These are phyloP conservation scores for Baccha elongata DNA, from an alignment of 2,888 invertebrate genomes.

Conservation along the genomic window DNA sequence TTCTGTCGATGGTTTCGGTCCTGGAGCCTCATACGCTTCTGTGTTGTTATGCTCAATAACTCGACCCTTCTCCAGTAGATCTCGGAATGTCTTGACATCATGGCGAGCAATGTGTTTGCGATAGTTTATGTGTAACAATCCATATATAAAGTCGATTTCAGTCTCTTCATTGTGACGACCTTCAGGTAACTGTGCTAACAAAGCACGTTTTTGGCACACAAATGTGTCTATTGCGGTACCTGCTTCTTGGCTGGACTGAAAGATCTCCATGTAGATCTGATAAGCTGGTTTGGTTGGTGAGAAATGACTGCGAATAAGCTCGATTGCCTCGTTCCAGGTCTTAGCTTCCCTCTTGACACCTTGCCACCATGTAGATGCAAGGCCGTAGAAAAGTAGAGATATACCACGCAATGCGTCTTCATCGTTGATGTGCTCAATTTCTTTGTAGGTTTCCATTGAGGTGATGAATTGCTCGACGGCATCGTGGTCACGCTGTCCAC, in stretches of 20 bases:
- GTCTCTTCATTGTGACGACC: conserved; percentile 79
- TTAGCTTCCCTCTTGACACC: conserved; percentile 79
- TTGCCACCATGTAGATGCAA: conserved; percentile 80
- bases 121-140: conserved; percentile 78
- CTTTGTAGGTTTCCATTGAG: conserved; percentile 78
- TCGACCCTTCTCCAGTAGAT: conserved; percentile 76
- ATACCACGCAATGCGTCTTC: conserved; percentile 79
- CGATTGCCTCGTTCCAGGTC: conserved; percentile 78
- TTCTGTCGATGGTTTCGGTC: conserved; percentile 54
- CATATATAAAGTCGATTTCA: conserved; percentile 79
- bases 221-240: conserved; percentile 78
- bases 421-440: conserved; percentile 78
- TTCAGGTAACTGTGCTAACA: conserved; percentile 79
- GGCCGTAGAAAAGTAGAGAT: conserved; percentile 78
- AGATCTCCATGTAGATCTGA: conserved; percentile 80
- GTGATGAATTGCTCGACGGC: conserved; percentile 79
- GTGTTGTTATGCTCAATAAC: conserved; percentile 67
- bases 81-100: conserved; percentile 78
- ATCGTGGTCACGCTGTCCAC: conserved; percentile 78
- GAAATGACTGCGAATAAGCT: conserved; percentile 79
- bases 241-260: conserved; percentile 77
- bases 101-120: conserved; percentile 79
- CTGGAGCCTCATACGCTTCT: conserved; percentile 73
- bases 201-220: conserved; percentile 78
- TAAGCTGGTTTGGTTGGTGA: conserved; percentile 80